Evolutionary conservation across 2,113 vertebrate species (phyloP).

Genomic region (Chloebia gouldiae): DNA sequence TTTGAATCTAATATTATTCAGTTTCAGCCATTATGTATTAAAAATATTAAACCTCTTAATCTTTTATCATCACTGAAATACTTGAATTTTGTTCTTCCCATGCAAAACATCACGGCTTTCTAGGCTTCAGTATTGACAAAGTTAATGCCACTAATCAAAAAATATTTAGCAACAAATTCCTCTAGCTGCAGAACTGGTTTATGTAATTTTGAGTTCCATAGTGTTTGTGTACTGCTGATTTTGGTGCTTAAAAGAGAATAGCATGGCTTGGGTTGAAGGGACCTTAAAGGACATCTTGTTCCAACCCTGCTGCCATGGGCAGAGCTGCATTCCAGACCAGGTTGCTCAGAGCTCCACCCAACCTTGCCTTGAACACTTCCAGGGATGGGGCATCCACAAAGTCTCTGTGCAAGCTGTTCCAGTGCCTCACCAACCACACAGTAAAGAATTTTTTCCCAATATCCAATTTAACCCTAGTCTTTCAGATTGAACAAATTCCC

Average conservation of each 20-base stretch:
- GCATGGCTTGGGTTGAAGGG: neutral
- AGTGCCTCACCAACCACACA: neutral
- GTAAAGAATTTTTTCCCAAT: neutral
- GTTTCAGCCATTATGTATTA: neutral
- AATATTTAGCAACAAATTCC: neutral
- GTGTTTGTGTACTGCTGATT: neutral
- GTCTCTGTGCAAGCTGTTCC: neutral
- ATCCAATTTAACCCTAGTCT: neutral
- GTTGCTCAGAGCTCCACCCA: neutral
- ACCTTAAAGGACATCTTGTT: neutral
- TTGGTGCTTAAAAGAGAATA: neutral
- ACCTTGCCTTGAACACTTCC: neutral
- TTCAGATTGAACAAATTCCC: neutral
- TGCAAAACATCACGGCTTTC: neutral
- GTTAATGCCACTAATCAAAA: neutral
- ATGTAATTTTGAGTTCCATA: neutral
- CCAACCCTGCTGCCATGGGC: neutral
- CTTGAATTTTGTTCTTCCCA: neutral
- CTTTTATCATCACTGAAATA: neutral
- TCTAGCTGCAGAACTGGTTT: neutral
- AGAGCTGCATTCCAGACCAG: neutral
- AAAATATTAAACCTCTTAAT: neutral
- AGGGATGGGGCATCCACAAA: neutral
- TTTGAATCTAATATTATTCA: neutral
- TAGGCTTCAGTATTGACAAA: neutral